Evolutionary conservation across 2,888 invertebrate genomes (phyloP), one percentile per base, ranked within the genome.

Genomic region (Chrysopilus asiliformis): DNA sequence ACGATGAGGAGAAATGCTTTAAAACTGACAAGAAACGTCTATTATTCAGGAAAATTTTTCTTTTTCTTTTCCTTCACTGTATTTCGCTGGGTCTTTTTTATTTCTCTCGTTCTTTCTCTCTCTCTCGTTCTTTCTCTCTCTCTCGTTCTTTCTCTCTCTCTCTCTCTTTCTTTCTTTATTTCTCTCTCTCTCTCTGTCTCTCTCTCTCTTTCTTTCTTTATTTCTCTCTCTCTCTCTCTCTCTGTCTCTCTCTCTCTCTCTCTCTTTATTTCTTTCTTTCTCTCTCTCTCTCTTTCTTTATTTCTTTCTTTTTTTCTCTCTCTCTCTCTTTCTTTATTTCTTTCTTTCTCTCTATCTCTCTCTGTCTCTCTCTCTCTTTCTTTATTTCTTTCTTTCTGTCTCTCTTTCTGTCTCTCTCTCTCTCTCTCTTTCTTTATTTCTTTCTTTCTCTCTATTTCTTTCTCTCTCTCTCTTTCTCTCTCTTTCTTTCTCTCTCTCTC

Each of bases 41-140:
- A 26, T 26, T 26, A n/a, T n/a, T 26, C 26, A 24, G 17, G 36
- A 42, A 38, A 32, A 42, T 22, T 22, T 10, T 10, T 22, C 22
- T 22, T 22, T 22, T 22, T 22, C 10, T 10, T 22, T 10, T 22
- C 10, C 22, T 22, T 22, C 22, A 8, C 10, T 10, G 7, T 22
- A 22, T 22, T 22, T 10, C 22, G 22, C 22, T 22, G 7, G 7
- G 7, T 22, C 22, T 10, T 22, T 22, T 22, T 22, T 22, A 8
- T 22, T 22, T 10, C 22, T 22, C 22, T 22, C 10, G 7, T 22
- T 10, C 22, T 10, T 22, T 22, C 10, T 22, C 22, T 22, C 10
- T 10, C 22, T 22, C 22, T 22, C 10, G 7, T 22, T 22, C 22
- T 10, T 22, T 10, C 10, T 22, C 22, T 22, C 10, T 22, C 22